A percentile compares a stretch with the other conserved stretches of the same genome.
These are phyloP conservation scores for Acrobasis consociella DNA, from an alignment of 2,888 invertebrate species.

Conservation along the genomic window DNA sequence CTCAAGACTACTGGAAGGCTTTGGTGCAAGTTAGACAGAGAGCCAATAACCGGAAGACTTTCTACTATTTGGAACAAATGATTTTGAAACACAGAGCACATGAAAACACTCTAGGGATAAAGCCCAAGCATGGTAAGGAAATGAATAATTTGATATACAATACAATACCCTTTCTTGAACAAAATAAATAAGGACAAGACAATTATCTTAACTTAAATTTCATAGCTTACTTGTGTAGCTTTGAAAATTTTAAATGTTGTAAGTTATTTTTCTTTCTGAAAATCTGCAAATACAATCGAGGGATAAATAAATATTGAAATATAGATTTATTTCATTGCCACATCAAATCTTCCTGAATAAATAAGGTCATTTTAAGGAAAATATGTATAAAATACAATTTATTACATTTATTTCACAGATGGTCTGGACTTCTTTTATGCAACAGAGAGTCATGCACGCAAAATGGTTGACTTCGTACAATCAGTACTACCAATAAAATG, in stretches of 20 bases:
- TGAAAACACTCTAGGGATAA: slow-evolving; percentile 93
- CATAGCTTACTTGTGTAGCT: too few species aligned
- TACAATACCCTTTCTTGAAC: too few species aligned
- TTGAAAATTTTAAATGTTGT: too few species aligned
- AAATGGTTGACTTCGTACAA: slow-evolving; percentile 96
- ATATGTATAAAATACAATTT: too few species aligned
- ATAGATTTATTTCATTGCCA: too few species aligned
- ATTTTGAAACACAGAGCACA: slow-evolving; percentile 98
- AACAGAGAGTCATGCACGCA: slow-evolving; percentile 94
- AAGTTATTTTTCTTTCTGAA: too few species aligned
- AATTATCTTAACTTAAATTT: too few species aligned
- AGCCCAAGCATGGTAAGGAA: slow-evolving; percentile 87
- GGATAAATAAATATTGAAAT: too few species aligned
- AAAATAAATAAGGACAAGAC: too few species aligned
- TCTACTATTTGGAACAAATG: slow-evolving; percentile 98
- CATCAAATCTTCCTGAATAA: too few species aligned
- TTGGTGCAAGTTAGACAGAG: slow-evolving; percentile 94
- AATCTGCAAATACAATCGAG: too few species aligned
- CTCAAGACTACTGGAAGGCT: slow-evolving; percentile 98
- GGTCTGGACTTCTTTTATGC: slow-evolving; percentile 98
- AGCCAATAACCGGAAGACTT: slow-evolving; percentile 97
- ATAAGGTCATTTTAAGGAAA: too few species aligned
- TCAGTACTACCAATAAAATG: slow-evolving; percentile 94
- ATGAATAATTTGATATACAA: neutral
- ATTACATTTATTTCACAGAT: slow-evolving; percentile 73